phyloP scores from a whole-genome alignment of 2,888 invertebrate genomes.

The Pomacea canaliculata region DNA sequence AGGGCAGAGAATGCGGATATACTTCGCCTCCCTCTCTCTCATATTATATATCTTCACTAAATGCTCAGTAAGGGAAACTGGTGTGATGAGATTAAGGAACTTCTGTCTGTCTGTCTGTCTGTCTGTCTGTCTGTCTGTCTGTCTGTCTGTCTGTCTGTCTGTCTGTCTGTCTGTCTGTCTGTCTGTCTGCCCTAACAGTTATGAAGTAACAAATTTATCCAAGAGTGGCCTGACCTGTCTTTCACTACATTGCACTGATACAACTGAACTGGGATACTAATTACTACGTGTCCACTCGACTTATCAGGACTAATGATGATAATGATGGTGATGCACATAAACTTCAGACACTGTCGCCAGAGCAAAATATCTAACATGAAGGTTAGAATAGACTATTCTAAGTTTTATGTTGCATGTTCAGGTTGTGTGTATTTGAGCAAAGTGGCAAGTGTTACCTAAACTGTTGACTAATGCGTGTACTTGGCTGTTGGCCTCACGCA shows the following conservation, averaged over 20 bases:
- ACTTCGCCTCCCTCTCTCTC: slow-evolving; percentile 72
- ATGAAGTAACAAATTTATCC: neutral
- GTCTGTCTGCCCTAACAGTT: no score
- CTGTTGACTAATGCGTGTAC: neutral
- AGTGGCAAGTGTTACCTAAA: neutral
- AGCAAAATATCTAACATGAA: no score
- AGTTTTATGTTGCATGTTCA: no score
- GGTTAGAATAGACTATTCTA: no score
- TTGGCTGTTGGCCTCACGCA: slow-evolving; percentile 39
- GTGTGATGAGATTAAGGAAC: neutral
- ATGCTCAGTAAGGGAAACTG: slow-evolving; percentile 70
- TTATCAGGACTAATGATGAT: no score
- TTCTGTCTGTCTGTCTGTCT: neutral
- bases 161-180: no score
- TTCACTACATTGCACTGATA: neutral
- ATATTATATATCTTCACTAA: slow-evolving; percentile 74
- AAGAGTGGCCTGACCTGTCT: neutral
- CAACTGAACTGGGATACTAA: neutral
- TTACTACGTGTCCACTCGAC: no score
- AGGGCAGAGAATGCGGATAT: slow-evolving; percentile 72
- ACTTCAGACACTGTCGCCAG: no score
- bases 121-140: neutral
- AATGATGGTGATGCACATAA: no score
- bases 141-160: no score
- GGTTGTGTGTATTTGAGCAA: no score